Conservation (phyloP, 30 jellyfish, hydroid and myxozoan species). For the Hydractinia echinata region DNA sequence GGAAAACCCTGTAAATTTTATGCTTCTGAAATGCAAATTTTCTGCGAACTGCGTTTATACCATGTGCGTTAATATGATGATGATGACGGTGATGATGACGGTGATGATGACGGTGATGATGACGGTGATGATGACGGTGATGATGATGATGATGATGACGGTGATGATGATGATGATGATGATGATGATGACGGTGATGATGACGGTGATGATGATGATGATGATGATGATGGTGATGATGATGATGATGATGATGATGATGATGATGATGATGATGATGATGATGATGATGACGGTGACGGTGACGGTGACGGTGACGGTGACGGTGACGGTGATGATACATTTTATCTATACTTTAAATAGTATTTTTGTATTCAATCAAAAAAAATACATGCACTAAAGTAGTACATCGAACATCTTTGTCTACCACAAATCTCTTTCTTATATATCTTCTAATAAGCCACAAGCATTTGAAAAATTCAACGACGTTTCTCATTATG, state of each 20-base stretch:
- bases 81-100: constrained; percentile 13
- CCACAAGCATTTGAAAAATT: too few relatives aligned
- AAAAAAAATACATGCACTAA: too few relatives aligned
- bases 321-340: constrained; percentile 12
- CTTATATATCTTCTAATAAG: too few relatives aligned
- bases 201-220: constrained; percentile 13
- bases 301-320: constrained; percentile 15
- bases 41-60: too few relatives aligned
- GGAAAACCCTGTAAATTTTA: too few relatives aligned
- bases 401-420: too few relatives aligned
- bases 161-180: constrained; percentile 11
- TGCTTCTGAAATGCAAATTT: too few relatives aligned
- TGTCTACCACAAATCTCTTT: too few relatives aligned
- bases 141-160: constrained; percentile 12
- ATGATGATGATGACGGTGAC: constrained; percentile 11
- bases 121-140: constrained; percentile 13
- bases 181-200: constrained; percentile 12
- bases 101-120: constrained; percentile 11
- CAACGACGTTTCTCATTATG: too few relatives aligned
- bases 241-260: constrained; percentile 12
- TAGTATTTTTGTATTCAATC: too few relatives aligned
- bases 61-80: neutral
- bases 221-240: constrained; percentile 12
- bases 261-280: constrained; percentile 12
- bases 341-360: too few relatives aligned